phyloP scores from a whole-genome alignment of 2,113 vertebrate genomes.

The Eptesicus fuscus region DNA sequence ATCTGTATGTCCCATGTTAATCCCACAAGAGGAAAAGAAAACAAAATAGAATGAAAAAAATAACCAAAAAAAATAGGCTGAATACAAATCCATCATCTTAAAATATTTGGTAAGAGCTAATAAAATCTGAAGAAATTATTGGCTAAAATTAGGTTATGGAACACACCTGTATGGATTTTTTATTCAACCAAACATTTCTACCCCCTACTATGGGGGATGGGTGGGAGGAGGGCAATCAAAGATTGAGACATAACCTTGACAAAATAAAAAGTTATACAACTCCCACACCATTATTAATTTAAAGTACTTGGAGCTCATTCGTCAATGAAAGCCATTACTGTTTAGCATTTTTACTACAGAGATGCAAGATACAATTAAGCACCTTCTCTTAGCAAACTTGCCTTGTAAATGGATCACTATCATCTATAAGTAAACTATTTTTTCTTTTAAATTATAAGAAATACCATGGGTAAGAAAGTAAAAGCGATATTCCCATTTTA shows the following conservation, averaged over 20 bases:
- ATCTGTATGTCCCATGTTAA: not conserved
- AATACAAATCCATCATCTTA: not conserved
- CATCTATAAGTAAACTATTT: not conserved
- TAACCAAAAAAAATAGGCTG: not conserved
- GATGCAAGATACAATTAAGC: not conserved
- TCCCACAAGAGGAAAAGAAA: not conserved
- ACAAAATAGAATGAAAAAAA: not conserved
- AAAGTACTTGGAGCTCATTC: not conserved
- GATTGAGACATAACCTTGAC: not conserved
- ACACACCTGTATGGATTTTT: slow-evolving; percentile 25
- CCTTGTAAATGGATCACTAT: not conserved
- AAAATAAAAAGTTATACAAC: slow-evolving; percentile 3
- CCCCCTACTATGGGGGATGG: not conserved
- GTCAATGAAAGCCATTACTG: not conserved
- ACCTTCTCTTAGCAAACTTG: slow-evolving; percentile 23
- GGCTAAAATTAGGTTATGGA: not conserved
- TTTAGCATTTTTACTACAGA: not conserved
- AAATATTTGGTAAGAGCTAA: not conserved
- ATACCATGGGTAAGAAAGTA: not conserved
- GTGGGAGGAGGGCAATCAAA: not conserved
- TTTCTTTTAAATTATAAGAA: slow-evolving; percentile 19
- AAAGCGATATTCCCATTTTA: not conserved
- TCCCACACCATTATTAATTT: not conserved
- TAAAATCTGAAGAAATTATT: not conserved
- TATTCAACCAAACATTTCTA: not conserved